Conservation (phyloP, 2,888 invertebrate species). For the Rhamphomyia laevipes region DNA sequence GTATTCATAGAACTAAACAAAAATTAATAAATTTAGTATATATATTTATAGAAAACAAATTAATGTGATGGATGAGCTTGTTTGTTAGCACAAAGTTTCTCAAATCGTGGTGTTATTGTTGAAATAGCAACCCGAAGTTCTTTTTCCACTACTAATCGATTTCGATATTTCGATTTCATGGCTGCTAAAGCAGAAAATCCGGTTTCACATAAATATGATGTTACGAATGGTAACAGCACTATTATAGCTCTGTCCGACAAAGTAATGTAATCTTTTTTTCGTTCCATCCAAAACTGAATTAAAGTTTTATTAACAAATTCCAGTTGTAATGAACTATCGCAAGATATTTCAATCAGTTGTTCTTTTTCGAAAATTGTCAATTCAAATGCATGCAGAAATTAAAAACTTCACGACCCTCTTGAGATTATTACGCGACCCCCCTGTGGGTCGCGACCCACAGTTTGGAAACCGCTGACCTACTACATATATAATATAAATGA, state of each 20-base stretch:
- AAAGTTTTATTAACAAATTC: constrained; percentile 14
- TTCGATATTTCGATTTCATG: constrained; percentile 17
- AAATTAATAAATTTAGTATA: too few relatives aligned
- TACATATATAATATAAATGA: too few relatives aligned
- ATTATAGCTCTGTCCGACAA: constrained; percentile 13
- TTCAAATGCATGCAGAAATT: too few relatives aligned
- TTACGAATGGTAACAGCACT: constrained; percentile 17
- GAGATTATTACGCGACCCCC: too few relatives aligned
- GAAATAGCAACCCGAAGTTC: constrained; percentile 13
- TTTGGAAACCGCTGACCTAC: too few relatives aligned
- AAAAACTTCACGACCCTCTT: too few relatives aligned
- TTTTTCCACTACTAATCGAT: constrained; percentile 12
- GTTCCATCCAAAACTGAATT: constrained; percentile 13
- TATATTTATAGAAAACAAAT: too few relatives aligned
- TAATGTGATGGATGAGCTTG: too few relatives aligned
- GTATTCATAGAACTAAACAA: too few relatives aligned
- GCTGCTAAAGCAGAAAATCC: constrained; percentile 18
- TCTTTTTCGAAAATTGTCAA: constrained; percentile 8
- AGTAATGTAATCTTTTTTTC: constrained; percentile 14
- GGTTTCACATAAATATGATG: constrained; percentile 17
- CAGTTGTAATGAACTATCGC: constrained; percentile 16
- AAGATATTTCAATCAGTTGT: constrained; percentile 18
- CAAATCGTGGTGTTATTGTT: constrained; percentile 13
- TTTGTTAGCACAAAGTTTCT: too few relatives aligned
- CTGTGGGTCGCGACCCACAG: too few relatives aligned